Conservation (phyloP, 2,113 vertebrate genomes). For the Synchiropus splendidus region DNA sequence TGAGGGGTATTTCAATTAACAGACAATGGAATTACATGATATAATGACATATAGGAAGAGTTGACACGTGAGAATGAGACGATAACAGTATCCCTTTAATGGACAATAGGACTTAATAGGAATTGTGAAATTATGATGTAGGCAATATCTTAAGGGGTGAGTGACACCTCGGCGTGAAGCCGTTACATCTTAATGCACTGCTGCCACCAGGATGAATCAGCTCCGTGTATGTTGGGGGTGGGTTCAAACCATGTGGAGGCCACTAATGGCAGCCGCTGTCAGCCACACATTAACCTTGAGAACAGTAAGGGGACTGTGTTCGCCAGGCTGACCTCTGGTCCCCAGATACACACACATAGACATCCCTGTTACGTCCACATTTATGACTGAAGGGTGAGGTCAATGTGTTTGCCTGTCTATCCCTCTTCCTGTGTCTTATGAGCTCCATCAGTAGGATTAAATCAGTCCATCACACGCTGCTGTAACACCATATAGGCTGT, state of each 20-base stretch:
- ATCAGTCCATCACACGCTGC: constrained; percentile 60
- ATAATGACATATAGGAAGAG: constrained; percentile 41
- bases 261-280: constrained; percentile 50
- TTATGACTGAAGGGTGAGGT: constrained; percentile 33
- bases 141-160: constrained; percentile 46
- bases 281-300: constrained; percentile 62
- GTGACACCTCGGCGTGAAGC: constrained; percentile 47
- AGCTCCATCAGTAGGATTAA: constrained; percentile 60
- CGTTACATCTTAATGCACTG: constrained; percentile 59
- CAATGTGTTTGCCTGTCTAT: constrained; percentile 15
- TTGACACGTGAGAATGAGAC: constrained; percentile 29
- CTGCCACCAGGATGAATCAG: constrained; percentile 49
- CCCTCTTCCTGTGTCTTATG: constrained; percentile 34
- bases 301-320: constrained; percentile 49
- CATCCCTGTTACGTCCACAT: constrained; percentile 22
- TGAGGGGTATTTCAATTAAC: constrained; percentile 57
- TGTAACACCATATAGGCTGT: constrained; percentile 33
- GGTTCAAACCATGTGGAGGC: constrained; percentile 43
- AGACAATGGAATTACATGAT: constrained; percentile 43
- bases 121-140: constrained; percentile 52
- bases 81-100: constrained; percentile 35
- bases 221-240: constrained; percentile 18
- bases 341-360: constrained; percentile 7
- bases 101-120: constrained; percentile 50
- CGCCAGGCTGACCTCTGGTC: constrained; percentile 51